Percentiles rank a stretch among this genome's conserved stretches.
These are phyloP conservation scores for Drosophila rufa DNA, from an alignment of 1,140 invertebrate species.

Conservation along the genomic window DNA sequence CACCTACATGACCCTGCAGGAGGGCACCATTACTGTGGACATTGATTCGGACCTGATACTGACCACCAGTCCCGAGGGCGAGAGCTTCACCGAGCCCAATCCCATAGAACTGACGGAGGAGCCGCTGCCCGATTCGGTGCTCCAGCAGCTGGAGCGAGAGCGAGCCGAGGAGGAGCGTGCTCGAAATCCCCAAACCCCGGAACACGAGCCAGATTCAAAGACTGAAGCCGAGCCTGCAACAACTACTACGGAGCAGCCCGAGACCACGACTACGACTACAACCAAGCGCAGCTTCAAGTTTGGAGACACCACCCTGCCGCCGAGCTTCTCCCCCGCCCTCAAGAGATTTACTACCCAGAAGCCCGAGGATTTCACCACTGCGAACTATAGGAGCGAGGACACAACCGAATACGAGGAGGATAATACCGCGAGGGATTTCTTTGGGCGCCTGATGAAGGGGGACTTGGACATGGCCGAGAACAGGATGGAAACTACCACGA, in stretches of 20 bases:
- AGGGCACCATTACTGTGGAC: conserved; percentile 41
- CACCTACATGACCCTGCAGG: conserved; percentile 6
- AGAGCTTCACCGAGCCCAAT: conserved; percentile 31
- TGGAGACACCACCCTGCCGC: neutral
- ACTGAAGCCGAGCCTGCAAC: neutral
- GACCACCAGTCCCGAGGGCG: conserved; percentile 41
- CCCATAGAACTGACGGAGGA: conserved; percentile 41
- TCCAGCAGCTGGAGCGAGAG: conserved; percentile 42
- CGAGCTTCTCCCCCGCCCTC: neutral
- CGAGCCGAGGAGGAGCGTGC: conserved; percentile 5
- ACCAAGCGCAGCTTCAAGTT: conserved; percentile 1
- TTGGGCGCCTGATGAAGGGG: neutral
- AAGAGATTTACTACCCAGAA: neutral
- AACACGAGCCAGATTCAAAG: neutral
- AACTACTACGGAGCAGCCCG: conserved; percentile 18
- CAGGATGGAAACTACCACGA: conserved; percentile 27
- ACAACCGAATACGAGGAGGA: conserved; percentile 5
- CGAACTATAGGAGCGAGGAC: neutral
- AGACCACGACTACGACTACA: neutral
- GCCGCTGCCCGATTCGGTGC: conserved; percentile 56
- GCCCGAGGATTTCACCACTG: neutral
- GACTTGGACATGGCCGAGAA: conserved; percentile 26
- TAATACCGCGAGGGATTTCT: conserved; percentile 5
- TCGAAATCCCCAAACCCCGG: neutral
- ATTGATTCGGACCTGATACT: conserved; percentile 49